phyloP scores from a whole-genome alignment of 2,113 vertebrate species.

The Ivindomyrus marchei region DNA sequence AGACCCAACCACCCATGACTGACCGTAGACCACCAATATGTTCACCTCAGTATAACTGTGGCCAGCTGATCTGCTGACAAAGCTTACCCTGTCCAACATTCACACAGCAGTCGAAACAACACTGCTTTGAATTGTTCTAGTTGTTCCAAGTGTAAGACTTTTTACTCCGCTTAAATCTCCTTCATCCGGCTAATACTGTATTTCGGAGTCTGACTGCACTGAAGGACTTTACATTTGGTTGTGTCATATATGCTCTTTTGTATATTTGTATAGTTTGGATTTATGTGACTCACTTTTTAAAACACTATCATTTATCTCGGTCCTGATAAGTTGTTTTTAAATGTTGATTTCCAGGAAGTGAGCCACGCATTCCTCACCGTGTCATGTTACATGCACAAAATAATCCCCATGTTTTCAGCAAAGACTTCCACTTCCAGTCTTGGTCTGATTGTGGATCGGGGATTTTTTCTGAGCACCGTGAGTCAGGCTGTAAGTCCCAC shows the following conservation, averaged over 20 bases:
- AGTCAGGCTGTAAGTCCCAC: neutral
- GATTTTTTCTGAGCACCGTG: neutral
- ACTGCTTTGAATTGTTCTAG: neutral
- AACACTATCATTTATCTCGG: neutral
- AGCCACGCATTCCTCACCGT: neutral
- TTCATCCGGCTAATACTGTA: neutral
- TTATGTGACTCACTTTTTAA: neutral
- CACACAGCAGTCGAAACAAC: neutral
- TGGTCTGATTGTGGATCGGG: neutral
- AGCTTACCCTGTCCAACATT: neutral
- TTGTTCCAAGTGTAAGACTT: neutral
- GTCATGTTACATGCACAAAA: neutral
- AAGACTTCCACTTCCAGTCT: neutral
- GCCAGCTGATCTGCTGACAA: neutral
- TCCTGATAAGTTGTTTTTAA: neutral
- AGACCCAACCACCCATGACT: neutral
- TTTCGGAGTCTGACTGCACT: neutral
- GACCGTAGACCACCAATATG: neutral
- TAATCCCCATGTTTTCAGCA: neutral
- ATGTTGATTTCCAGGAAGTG: neutral
- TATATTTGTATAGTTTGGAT: neutral
- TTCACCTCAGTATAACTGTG: neutral
- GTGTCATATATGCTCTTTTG: neutral
- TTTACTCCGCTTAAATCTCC: neutral
- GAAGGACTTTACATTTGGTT: neutral